Conservation (phyloP, 2,797 vertebrate species). For the Naso thynnoides region DNA sequence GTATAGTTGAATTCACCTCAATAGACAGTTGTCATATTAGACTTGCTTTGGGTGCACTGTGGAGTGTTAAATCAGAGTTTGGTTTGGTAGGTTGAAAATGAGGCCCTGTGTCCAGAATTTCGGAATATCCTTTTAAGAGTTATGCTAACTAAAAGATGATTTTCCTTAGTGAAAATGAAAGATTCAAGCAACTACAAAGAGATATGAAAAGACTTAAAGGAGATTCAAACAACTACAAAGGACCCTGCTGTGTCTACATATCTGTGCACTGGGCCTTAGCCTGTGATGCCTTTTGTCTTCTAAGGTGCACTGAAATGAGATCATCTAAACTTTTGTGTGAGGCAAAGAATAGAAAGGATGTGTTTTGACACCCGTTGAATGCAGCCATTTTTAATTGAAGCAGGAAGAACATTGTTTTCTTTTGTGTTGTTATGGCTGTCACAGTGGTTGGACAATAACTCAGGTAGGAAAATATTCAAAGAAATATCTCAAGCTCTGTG, state of each 20-base stretch:
- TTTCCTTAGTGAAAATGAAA: neutral
- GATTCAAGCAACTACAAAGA: neutral
- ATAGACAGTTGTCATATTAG: no score
- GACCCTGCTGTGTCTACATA: neutral
- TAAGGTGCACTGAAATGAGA: neutral
- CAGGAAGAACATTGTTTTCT: neutral
- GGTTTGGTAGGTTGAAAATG: no score
- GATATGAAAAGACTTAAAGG: neutral
- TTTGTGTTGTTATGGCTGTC: neutral
- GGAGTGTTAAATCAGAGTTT: no score
- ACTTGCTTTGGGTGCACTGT: no score
- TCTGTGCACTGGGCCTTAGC: neutral
- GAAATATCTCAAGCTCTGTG: constrained; percentile 1
- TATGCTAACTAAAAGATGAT: neutral
- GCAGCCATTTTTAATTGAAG: neutral
- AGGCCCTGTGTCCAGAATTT: no score
- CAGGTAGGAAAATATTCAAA: neutral
- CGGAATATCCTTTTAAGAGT: no score
- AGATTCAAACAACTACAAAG: neutral
- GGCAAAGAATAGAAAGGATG: neutral
- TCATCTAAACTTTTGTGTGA: constrained; percentile 15
- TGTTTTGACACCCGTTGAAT: neutral
- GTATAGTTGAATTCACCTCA: no score
- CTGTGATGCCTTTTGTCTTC: constrained; percentile 3
- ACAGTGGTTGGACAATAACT: neutral